Conservation (phyloP, 2,113 vertebrate genomes). For the Lanius ludovicianus region DNA sequence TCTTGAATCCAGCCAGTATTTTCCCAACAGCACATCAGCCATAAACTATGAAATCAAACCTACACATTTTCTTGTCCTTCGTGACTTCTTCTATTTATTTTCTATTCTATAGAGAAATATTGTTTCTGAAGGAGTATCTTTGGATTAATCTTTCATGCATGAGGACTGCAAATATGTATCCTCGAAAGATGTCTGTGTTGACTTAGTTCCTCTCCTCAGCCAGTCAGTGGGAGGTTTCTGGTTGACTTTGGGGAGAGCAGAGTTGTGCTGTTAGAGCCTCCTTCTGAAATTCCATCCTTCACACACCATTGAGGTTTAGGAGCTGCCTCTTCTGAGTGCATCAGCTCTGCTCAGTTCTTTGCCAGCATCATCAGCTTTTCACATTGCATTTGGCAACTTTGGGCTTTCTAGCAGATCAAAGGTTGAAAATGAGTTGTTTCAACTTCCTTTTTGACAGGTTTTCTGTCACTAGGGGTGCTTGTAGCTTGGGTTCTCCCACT, state of each 20-base stretch:
- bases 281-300: constrained; percentile 23
- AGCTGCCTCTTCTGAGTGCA: not conserved
- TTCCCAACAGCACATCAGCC: not conserved
- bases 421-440: not conserved
- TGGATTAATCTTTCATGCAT: not conserved
- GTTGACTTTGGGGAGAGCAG: not conserved
- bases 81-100: not conserved
- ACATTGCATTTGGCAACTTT: not conserved
- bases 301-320: not conserved
- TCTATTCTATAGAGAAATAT: not conserved
- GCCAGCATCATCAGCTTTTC: constrained; percentile 13
- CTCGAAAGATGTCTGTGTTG: not conserved
- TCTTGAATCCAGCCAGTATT: not conserved
- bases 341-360: not conserved
- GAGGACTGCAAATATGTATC: not conserved
- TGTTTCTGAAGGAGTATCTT: not conserved
- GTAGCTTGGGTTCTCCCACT: not conserved
- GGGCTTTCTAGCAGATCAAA: not conserved
- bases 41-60: not conserved
- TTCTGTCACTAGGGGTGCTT: not conserved
- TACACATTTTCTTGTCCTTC: not conserved
- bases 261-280: not conserved
- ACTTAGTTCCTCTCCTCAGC: not conserved
- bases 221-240: constrained; percentile 3
- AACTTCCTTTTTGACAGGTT: not conserved